Evolutionary conservation across 2,797 vertebrate genomes (phyloP).

Genomic region (Spea hammondii): DNA sequence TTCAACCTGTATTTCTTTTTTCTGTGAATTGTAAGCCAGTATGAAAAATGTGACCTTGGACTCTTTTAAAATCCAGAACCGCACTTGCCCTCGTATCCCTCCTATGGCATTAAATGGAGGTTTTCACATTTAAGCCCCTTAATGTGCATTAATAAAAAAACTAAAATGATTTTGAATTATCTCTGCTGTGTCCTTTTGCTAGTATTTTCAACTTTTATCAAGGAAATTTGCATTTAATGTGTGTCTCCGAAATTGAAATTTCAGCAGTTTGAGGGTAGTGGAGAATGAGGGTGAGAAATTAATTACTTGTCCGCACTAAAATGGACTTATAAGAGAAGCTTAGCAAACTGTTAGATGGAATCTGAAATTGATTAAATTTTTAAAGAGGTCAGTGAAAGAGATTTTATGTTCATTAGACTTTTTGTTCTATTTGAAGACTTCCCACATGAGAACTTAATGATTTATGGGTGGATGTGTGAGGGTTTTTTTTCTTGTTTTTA

Average conservation of each 20-base stretch:
- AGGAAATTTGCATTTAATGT: conserved; percentile 53
- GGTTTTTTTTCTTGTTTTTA: not conserved
- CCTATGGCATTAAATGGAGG: conserved; percentile 54
- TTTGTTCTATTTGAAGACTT: conserved; percentile 22
- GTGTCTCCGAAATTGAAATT: conserved; percentile 51
- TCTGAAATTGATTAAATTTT: conserved; percentile 40
- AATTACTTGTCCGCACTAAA: conserved; percentile 48
- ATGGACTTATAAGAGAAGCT: conserved; percentile 43
- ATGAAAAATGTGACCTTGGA: conserved; percentile 39
- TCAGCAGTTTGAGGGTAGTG: conserved; percentile 47
- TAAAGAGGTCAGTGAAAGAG: conserved; percentile 47
- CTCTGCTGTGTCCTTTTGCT: conserved; percentile 49
- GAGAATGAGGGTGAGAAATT: conserved; percentile 50
- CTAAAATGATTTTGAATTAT: conserved; percentile 50
- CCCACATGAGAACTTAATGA: conserved; percentile 20
- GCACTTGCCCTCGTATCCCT: conserved; percentile 38
- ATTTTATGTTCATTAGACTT: conserved; percentile 38
- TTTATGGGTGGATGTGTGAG: not conserved
- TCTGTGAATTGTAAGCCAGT: conserved; percentile 47
- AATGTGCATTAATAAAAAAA: conserved; percentile 62
- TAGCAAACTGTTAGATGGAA: conserved; percentile 41
- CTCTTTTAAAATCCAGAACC: conserved; percentile 39
- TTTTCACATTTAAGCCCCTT: conserved; percentile 63
- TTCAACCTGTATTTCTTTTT: conserved; percentile 52
- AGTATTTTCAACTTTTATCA: conserved; percentile 53